These are phyloP conservation scores for Sericinus montela DNA, from an alignment of 2,888 invertebrate genomes.

Conservation along the genomic window DNA sequence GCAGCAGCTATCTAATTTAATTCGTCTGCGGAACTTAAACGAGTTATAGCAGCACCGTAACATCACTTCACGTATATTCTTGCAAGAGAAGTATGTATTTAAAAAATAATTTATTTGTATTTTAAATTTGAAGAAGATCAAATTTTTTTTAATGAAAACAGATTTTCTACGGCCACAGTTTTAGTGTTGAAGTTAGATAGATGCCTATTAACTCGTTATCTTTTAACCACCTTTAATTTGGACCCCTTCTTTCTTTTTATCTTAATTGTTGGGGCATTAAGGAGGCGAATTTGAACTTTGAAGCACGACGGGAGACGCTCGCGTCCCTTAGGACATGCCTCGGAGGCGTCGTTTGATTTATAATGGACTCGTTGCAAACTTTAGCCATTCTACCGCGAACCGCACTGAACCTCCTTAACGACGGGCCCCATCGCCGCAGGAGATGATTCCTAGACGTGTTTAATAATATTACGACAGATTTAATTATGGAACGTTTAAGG, in stretches of 20 bases:
- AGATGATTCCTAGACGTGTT: slow-evolving; percentile 78
- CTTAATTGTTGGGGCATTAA: slow-evolving; percentile 78
- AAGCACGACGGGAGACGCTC: slow-evolving; percentile 64
- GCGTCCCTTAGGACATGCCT: slow-evolving; percentile 76
- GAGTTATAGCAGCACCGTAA: slow-evolving; percentile 48
- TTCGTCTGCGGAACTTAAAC: slow-evolving; percentile 70
- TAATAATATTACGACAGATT: slow-evolving; percentile 79
- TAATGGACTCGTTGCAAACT: slow-evolving; percentile 79
- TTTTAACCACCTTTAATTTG: slow-evolving; percentile 77
- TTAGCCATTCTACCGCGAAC: slow-evolving; percentile 71
- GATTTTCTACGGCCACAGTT: not conserved
- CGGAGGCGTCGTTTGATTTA: slow-evolving; percentile 78
- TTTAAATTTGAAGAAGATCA: no score
- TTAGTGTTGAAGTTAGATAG: slow-evolving; percentile 47
- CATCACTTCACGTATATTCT: slow-evolving; percentile 38
- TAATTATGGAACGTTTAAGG: slow-evolving; percentile 75
- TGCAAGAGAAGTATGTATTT: no score
- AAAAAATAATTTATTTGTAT: no score
- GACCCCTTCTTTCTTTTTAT: slow-evolving; percentile 77
- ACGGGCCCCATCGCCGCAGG: slow-evolving; percentile 74
- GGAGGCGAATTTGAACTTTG: slow-evolving; percentile 73
- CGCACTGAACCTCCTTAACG: slow-evolving; percentile 74
- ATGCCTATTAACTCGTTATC: slow-evolving; percentile 76
- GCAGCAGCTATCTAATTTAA: slow-evolving; percentile 67
- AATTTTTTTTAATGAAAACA: no score